A percentile compares a stretch with the other conserved stretches of the same genome.
These are phyloP conservation scores for Phenganax marumi DNA, from an alignment of 92 coral and sea anemone species.

Conservation along the genomic window DNA sequence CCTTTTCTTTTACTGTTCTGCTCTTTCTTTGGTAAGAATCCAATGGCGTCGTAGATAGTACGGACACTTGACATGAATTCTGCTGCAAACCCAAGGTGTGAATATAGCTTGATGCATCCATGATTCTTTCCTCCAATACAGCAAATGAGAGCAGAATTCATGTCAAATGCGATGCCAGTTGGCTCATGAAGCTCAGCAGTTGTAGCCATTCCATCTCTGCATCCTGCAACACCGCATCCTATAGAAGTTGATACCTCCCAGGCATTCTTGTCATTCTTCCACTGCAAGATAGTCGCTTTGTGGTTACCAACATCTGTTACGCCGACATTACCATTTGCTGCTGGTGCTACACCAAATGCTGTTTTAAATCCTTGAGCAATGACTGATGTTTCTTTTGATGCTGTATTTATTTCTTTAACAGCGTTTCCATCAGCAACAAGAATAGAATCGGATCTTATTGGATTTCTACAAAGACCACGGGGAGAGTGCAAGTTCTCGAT, in stretches of 20 bases:
- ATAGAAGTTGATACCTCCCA: not conserved
- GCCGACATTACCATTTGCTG: constrained; percentile 37
- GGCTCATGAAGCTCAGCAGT: constrained; percentile 58
- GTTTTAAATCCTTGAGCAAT: constrained; percentile 46
- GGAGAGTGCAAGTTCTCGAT: constrained; percentile 45
- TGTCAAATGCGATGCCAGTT: constrained; percentile 52
- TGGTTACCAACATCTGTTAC: constrained; percentile 45
- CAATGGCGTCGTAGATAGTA: constrained; percentile 49
- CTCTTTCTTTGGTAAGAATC: constrained; percentile 61
- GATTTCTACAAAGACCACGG: constrained; percentile 45
- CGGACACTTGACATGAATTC: constrained; percentile 49
- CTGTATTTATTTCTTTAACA: constrained; percentile 32
- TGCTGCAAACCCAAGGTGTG: constrained; percentile 51
- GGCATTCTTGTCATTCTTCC: not conserved
- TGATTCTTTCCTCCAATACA: constrained; percentile 54
- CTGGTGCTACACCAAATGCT: constrained; percentile 45
- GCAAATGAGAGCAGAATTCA: constrained; percentile 48
- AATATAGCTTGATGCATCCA: constrained; percentile 59
- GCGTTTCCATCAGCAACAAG: constrained; percentile 41
- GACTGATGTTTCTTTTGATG: constrained; percentile 3
- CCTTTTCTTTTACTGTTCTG: constrained; percentile 42
- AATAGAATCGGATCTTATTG: constrained; percentile 36
- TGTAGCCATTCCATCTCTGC: constrained; percentile 52
- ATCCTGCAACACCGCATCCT: constrained; percentile 44
- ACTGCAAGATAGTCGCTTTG: not conserved